Conservation (phyloP, 2,113 vertebrate species). For the Brachyhypopomus gauderio region DNA sequence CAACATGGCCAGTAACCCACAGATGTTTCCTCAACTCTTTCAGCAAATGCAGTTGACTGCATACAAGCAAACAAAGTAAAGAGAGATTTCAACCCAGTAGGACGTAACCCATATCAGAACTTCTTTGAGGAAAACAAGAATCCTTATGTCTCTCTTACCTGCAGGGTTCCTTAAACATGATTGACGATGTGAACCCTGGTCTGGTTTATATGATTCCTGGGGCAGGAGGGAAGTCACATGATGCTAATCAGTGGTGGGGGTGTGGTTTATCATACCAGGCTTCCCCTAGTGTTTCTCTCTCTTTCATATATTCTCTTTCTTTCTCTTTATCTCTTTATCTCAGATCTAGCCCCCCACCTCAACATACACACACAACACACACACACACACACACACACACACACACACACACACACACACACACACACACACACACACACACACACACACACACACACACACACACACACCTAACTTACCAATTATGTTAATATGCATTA, state of each 20-base stretch:
- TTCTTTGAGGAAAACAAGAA: not conserved
- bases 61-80: not conserved
- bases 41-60: not conserved
- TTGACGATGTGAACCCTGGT: slow-evolving; percentile 25
- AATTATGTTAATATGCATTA: no score
- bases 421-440: no score
- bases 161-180: slow-evolving; percentile 40
- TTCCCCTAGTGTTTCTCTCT: not conserved
- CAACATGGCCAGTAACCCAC: slow-evolving; percentile 58
- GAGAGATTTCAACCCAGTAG: no score
- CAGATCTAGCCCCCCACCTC: no score
- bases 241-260: slow-evolving; percentile 47
- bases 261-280: slow-evolving; percentile 34
- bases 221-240: slow-evolving; percentile 50
- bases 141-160: slow-evolving; percentile 49
- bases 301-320: not conserved
- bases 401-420: no score
- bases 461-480: no score
- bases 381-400: no score
- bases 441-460: no score
- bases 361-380: no score
- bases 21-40: not conserved
- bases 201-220: slow-evolving; percentile 50
- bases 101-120: no score
- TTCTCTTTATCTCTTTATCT: no score